Percentiles rank a stretch among this genome's conserved stretches.
Conservation (phyloP, 2,797 vertebrate genomes). For the Channallabes apus region DNA sequence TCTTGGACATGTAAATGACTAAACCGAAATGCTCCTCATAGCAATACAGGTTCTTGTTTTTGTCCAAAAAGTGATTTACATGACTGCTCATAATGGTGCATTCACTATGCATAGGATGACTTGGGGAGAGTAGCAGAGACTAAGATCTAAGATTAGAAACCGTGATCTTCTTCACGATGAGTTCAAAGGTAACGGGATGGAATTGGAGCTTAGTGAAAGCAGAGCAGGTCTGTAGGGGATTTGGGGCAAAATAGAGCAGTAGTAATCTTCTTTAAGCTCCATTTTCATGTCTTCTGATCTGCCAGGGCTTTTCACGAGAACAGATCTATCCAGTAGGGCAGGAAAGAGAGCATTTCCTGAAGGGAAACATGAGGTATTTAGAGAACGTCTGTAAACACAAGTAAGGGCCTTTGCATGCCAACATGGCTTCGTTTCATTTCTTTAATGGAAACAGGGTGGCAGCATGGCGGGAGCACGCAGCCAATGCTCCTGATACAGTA, state of each 20-base stretch:
- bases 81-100: neutral
- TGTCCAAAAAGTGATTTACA: neutral
- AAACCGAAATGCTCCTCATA: neutral
- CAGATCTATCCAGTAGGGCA: slow-evolving; percentile 3
- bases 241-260: slow-evolving; percentile 14
- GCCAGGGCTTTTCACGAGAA: neutral
- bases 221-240: slow-evolving; percentile 32
- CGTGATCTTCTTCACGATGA: neutral
- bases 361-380: slow-evolving; percentile 11
- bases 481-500: too few relatives aligned
- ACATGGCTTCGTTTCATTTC: neutral
- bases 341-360: slow-evolving; percentile 28
- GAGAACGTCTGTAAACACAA: slow-evolving; percentile 18
- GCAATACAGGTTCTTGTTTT: neutral
- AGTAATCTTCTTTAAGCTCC: slow-evolving; percentile 38
- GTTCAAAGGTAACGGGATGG: neutral
- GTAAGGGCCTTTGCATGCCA: neutral
- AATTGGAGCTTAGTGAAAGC: slow-evolving; percentile 12
- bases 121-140: neutral
- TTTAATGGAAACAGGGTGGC: neutral
- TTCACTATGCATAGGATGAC: neutral
- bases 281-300: slow-evolving; percentile 37
- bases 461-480: too few relatives aligned
- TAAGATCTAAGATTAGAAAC: slow-evolving; percentile 1
- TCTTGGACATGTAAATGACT: neutral